Base-by-base conservation (phyloP, 2,888 invertebrate genomes). In the Oegoconia quadripuncta region DNA sequence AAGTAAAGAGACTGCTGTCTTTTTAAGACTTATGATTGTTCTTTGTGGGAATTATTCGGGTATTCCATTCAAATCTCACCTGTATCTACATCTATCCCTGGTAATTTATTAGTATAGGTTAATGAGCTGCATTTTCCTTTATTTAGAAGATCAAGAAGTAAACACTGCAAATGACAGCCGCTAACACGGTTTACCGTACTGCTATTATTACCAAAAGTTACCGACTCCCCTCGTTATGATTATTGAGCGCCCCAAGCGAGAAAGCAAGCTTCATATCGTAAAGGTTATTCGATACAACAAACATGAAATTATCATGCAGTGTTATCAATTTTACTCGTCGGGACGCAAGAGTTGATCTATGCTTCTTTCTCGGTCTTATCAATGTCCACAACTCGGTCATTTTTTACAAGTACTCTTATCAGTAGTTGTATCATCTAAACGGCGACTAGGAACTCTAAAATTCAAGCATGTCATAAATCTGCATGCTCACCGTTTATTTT, bases 401-500 rank as follows among this genome's bases (percentile, higher is more conserved):
- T 64, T 67, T 63, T 69, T 64, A 30, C 50, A 54, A 53, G 55
- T 44, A 43, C 37, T 52, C 57, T 65, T 75, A 72, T 67, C 68
- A 51, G 34, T 38, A 3, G 23, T 3, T 25, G 12, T 32, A 20
- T 13, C 13, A 42, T 44, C 55, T 30, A 50, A 42, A 46, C 46
- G 34, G 29, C 27, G n/a, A n/a, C n/a, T n/a, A n/a, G n/a, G n/a
- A n/a, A n/a, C n/a, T n/a, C n/a, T n/a, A n/a, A n/a, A n/a, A 31
- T 13, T 53, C 42, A 50, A 46, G 46, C 46, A 50, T 46, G 52
- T 47, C 22, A n/a, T 37, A 37, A 37, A 41, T 41, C 48, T 46
- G 41, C 43, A 47, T 59, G 44, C 80, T 77, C 66, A 87, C 86
- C 86, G 64, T 87, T 86, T 77, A 84, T 84, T 83, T 87, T 87